A percentile compares a stretch with the other conserved stretches of the same genome.
Evolutionary conservation across 2,113 vertebrate genomes (phyloP).

Genomic region (Crotalus tigris): DNA sequence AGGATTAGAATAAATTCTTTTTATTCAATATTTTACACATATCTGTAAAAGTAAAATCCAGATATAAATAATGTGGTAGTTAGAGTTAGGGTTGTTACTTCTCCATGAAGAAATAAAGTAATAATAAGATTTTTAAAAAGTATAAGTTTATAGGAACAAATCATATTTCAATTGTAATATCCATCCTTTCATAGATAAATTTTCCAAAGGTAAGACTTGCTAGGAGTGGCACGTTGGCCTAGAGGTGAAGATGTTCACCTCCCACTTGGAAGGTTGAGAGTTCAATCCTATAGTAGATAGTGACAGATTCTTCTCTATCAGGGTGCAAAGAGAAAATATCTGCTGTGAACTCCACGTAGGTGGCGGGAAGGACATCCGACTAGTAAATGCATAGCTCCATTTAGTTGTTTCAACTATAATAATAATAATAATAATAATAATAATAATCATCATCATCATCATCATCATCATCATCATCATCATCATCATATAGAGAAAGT

Average conservation of each 20-base stretch:
- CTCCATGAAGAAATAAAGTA: neutral
- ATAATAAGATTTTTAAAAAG: neutral
- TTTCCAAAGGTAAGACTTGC: neutral
- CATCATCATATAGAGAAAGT: no score
- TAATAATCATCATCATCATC: no score
- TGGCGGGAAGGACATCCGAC: neutral
- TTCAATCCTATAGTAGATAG: neutral
- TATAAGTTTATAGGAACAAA: neutral
- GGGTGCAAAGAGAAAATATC: neutral
- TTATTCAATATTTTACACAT: neutral
- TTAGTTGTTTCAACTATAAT: neutral
- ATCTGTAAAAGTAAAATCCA: neutral
- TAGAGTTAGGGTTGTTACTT: no score
- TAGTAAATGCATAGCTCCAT: neutral
- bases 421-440: no score
- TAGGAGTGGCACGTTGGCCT: neutral
- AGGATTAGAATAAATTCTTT: neutral
- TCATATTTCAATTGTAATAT: neutral
- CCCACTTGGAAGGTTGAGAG: neutral
- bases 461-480: no score
- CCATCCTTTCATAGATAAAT: neutral
- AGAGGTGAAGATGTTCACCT: neutral
- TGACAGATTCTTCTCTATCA: neutral
- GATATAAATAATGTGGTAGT: neutral
- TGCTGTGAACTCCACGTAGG: neutral